Evolutionary conservation across 2,888 invertebrate genomes (phyloP).

Genomic region (Eurytoma adleriae): DNA sequence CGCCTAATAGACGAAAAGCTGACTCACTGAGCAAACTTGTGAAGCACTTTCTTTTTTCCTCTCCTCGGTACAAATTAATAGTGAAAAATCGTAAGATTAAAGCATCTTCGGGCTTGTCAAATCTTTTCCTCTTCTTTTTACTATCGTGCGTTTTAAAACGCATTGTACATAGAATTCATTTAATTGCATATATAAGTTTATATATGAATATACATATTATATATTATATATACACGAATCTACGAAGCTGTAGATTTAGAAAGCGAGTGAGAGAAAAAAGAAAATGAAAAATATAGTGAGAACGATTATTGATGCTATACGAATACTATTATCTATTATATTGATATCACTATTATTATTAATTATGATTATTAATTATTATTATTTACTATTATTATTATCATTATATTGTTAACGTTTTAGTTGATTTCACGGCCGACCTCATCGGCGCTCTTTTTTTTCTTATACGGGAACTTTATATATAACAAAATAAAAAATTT

Average conservation of each 20-base stretch:
- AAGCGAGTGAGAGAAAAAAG: conserved; percentile 46
- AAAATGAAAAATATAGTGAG: conserved; percentile 40
- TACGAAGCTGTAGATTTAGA: conserved; percentile 26
- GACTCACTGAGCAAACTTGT: conserved; percentile 23
- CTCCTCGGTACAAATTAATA: conserved; percentile 33
- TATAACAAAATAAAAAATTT: conserved; percentile 40
- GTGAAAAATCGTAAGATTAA: conserved; percentile 9
- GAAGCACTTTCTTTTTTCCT: conserved; percentile 43
- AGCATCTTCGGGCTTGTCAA: background rate
- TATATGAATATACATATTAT: conserved; percentile 57
- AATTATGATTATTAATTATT: conserved; percentile 42
- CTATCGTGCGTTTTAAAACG: conserved; percentile 7
- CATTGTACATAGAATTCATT: conserved; percentile 45
- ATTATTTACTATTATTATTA: conserved; percentile 47
- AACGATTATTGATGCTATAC: conserved; percentile 37
- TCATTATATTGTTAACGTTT: conserved; percentile 55
- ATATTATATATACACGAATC: conserved; percentile 53
- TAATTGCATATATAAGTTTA: conserved; percentile 58
- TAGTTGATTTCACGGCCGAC: conserved; percentile 48
- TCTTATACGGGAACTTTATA: conserved; percentile 47
- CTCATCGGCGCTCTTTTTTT: conserved; percentile 44
- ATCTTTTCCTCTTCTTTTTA: background rate
- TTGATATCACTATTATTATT: conserved; percentile 44
- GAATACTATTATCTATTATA: conserved; percentile 44
- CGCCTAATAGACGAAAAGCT: too few relatives aligned